Evolutionary conservation across 2,113 vertebrate species (phyloP).

Genomic region (Lamprologus tigripictilis): DNA sequence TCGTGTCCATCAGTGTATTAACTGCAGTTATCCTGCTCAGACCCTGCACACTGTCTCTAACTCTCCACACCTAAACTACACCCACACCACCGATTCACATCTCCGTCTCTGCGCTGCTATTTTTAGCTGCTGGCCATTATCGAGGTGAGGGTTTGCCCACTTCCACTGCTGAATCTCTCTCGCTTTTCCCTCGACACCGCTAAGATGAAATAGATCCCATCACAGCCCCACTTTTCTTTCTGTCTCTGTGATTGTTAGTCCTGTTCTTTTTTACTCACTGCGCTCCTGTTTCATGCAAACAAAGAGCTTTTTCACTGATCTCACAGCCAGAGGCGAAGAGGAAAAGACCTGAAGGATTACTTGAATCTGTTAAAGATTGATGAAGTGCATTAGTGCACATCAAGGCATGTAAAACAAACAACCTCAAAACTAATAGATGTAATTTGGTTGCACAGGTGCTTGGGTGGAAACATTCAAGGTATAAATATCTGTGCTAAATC

Average conservation of each 20-base stretch:
- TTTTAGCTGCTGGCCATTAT: slow-evolving; percentile 44
- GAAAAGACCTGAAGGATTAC: not conserved
- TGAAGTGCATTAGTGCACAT: not conserved
- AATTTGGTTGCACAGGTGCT: not conserved
- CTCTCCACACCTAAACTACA: not conserved
- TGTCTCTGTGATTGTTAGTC: not conserved
- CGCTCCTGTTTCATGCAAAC: not conserved
- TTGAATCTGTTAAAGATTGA: not conserved
- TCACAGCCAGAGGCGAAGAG: not conserved
- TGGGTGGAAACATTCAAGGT: not conserved
- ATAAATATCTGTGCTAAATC: not conserved
- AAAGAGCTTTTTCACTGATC: not conserved
- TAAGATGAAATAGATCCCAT: slow-evolving; percentile 5
- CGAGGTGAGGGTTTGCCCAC: slow-evolving; percentile 15
- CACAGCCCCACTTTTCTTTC: not conserved
- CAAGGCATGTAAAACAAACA: not conserved
- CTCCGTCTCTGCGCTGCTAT: slow-evolving; percentile 35
- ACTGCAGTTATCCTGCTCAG: not conserved
- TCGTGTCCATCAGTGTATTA: not conserved
- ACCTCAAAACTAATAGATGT: not conserved
- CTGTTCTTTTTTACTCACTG: not conserved
- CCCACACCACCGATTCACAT: not conserved
- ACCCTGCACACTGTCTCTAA: not conserved
- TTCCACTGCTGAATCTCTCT: not conserved
- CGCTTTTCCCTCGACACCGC: not conserved